Percentiles rank a stretch among this genome's conserved stretches.
phyloP scores from a whole-genome alignment of 2,888 invertebrate genomes.

The Agriopis aurantiaria region DNA sequence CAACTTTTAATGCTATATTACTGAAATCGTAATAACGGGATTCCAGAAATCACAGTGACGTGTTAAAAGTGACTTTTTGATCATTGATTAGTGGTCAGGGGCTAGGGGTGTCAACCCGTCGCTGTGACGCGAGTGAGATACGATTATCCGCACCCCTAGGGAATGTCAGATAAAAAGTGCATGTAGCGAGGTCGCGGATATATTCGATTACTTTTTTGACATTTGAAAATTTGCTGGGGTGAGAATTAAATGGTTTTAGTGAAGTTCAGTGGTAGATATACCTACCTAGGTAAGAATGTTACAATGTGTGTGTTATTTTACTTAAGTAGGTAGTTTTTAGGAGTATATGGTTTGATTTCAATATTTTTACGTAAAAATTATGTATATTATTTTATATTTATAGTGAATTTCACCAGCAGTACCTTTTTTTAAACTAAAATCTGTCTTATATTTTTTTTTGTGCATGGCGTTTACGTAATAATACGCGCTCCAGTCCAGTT shows the following conservation, averaged over 20 bases:
- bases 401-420: too few species aligned
- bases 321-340: too few species aligned
- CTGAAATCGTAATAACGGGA: constrained; percentile 55
- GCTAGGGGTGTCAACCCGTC: constrained; percentile 69
- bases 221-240: constrained; percentile 48
- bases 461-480: too few species aligned
- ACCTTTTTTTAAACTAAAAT: too few species aligned
- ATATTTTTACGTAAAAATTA: too few species aligned
- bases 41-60: constrained; percentile 39
- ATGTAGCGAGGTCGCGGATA: constrained; percentile 56
- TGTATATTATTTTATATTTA: too few species aligned
- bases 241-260: constrained; percentile 34
- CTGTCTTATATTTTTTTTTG: too few species aligned
- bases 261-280: constrained; percentile 8
- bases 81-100: constrained; percentile 73
- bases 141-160: constrained; percentile 74
- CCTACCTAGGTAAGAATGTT: background rate
- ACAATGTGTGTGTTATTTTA: background rate
- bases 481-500: too few species aligned
- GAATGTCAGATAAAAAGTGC: constrained; percentile 63
- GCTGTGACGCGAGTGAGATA: constrained; percentile 78
- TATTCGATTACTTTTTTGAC: constrained; percentile 56
- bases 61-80: constrained; percentile 36
- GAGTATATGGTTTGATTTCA: too few species aligned
- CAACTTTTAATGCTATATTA: constrained; percentile 48